These are phyloP conservation scores for Bucorvus abyssinicus DNA, from an alignment of 2,797 vertebrate species.

Conservation along the genomic window DNA sequence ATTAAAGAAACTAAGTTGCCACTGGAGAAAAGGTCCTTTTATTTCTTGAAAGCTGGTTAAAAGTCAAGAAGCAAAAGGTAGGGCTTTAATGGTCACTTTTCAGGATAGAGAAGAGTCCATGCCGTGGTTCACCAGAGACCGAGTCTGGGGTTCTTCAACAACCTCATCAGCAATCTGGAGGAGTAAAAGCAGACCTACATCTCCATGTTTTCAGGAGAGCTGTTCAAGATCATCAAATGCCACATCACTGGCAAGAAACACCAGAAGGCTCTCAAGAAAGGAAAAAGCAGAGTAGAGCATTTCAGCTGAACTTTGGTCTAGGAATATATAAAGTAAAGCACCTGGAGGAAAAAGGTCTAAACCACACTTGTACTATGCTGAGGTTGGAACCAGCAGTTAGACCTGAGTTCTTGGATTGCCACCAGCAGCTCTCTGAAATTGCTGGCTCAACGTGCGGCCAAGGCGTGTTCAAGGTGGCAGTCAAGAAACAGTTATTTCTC, in stretches of 20 bases:
- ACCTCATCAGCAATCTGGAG: background rate
- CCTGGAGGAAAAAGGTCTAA: background rate
- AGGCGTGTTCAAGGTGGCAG: background rate
- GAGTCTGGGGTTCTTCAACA: background rate
- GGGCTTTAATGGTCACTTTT: background rate
- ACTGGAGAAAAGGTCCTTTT: background rate
- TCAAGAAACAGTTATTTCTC: background rate
- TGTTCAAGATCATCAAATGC: background rate
- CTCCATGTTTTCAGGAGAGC: background rate
- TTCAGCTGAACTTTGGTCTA: background rate
- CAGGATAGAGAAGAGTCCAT: background rate
- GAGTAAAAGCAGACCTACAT: background rate
- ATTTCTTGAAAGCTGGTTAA: background rate
- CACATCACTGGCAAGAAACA: background rate
- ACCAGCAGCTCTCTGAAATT: background rate
- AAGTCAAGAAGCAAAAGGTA: background rate
- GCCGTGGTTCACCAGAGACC: background rate
- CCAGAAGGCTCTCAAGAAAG: background rate
- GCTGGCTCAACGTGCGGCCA: accelerated
- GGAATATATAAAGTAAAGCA: background rate
- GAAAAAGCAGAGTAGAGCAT: background rate
- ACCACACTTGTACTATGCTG: accelerated
- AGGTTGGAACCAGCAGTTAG: background rate
- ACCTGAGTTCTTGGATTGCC: background rate
- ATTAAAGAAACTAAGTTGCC: background rate